A percentile compares a stretch with the other conserved stretches of the same genome.
Conservation (phyloP, 2,113 vertebrate species). For the Apteryx owenii region DNA sequence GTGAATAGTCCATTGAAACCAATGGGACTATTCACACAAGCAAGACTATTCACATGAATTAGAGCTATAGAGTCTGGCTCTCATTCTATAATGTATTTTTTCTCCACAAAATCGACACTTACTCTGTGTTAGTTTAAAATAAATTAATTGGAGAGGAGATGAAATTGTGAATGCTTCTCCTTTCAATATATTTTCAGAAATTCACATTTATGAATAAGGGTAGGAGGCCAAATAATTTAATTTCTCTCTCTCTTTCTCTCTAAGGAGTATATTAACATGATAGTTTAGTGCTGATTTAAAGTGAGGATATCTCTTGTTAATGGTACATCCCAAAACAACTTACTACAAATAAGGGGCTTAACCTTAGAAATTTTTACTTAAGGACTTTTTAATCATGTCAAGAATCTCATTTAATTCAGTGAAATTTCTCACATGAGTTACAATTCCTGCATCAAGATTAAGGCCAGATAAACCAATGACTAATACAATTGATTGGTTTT, state of each 20-base stretch:
- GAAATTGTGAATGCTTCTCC: constrained; percentile 28
- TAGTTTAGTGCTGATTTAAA: constrained; percentile 22
- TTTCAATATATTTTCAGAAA: constrained; percentile 38
- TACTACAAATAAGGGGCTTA: not conserved
- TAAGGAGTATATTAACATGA: not conserved
- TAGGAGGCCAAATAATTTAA: constrained; percentile 39
- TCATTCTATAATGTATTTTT: constrained; percentile 2
- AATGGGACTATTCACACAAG: constrained; percentile 12
- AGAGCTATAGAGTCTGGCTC: constrained; percentile 8
- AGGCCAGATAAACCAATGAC: not conserved
- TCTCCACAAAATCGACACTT: constrained; percentile 16
- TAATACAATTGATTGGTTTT: not conserved
- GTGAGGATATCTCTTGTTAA: not conserved
- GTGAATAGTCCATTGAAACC: constrained; percentile 64
- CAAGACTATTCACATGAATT: constrained; percentile 32
- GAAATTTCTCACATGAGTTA: not conserved
- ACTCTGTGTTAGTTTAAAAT: not conserved
- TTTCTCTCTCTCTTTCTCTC: not conserved
- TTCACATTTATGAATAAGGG: constrained; percentile 20
- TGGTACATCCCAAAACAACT: not conserved
- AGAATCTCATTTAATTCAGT: not conserved
- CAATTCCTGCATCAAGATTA: not conserved
- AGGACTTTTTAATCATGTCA: not conserved
- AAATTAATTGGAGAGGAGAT: constrained; percentile 45
- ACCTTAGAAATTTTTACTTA: constrained; percentile 15